Conservation (phyloP, 1,140 invertebrate species). For the Brachionus calyciflorus region DNA sequence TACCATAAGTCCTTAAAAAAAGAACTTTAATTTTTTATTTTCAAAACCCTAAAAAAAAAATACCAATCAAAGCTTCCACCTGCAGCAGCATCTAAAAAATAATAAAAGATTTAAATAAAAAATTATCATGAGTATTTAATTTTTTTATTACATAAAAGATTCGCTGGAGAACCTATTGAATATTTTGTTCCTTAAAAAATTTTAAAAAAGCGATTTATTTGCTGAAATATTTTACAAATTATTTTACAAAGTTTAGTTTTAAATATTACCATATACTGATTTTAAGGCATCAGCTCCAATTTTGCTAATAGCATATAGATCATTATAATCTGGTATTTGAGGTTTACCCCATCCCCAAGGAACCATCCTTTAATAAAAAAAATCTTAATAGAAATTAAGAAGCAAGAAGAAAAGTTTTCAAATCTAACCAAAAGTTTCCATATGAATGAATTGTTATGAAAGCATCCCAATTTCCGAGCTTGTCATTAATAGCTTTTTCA, state of each 20-base stretch:
- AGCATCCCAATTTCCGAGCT: background rate
- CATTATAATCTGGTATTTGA: conserved; percentile 26
- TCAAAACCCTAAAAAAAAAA: too few species aligned
- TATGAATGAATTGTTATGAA: conserved; percentile 45
- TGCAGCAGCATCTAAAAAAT: conserved; percentile 12
- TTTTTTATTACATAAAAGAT: conserved; percentile 35
- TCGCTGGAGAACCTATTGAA: conserved; percentile 24
- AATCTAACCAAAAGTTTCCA: conserved; percentile 46
- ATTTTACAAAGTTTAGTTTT: too few species aligned
- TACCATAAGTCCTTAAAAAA: conserved; percentile 48
- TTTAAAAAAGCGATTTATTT: background rate
- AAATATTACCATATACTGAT: conserved; percentile 19
- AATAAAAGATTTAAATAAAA: background rate
- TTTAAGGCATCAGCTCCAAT: conserved; percentile 37
- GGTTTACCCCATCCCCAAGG: conserved; percentile 14
- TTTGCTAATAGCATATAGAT: background rate
- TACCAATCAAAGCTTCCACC: conserved; percentile 51
- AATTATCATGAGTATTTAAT: background rate
- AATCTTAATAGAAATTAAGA: background rate
- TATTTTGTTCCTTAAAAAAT: background rate
- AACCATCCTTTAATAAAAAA: conserved; percentile 22
- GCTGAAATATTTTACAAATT: background rate
- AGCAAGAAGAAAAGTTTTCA: background rate
- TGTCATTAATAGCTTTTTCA: conserved; percentile 18
- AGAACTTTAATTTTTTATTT: too few species aligned